These are phyloP conservation scores for Microctonus aethiopoides DNA, from an alignment of 2,888 invertebrate genomes.

Conservation along the genomic window DNA sequence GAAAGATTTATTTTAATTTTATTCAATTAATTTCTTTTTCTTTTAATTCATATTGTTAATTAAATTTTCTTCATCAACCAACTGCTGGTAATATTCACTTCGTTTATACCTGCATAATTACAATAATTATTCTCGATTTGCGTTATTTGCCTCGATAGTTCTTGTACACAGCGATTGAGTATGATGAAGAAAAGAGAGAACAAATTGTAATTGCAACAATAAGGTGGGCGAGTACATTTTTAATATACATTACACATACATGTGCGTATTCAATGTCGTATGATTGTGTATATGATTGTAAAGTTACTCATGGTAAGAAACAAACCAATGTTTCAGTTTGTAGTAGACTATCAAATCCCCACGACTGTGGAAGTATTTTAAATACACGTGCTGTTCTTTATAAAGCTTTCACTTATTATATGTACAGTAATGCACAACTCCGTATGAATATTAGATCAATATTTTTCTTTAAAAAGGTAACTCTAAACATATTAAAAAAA, in stretches of 20 bases:
- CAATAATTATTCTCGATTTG: neutral
- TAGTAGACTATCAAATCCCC: constrained; percentile 17
- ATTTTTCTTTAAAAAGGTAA: constrained; percentile 31
- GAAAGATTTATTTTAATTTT: too few relatives aligned
- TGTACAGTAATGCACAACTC: neutral
- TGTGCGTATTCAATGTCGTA: neutral
- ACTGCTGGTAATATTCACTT: neutral
- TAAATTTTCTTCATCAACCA: neutral
- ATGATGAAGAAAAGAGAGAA: neutral
- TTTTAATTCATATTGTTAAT: neutral
- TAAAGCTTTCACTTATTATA: neutral
- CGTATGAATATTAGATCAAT: constrained; percentile 32
- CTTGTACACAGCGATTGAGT: neutral
- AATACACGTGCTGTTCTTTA: neutral
- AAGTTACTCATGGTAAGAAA: neutral
- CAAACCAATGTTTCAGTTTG: constrained; percentile 8
- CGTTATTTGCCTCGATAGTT: neutral
- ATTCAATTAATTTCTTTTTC: too few relatives aligned
- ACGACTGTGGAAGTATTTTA: neutral
- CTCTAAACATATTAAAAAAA: neutral
- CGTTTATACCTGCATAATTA: neutral
- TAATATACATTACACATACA: neutral
- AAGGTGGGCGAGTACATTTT: neutral
- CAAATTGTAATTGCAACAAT: constrained; percentile 20
- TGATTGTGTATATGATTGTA: neutral